phyloP scores from a whole-genome alignment of 1,140 invertebrate species.

The Drosophila melanica region DNA sequence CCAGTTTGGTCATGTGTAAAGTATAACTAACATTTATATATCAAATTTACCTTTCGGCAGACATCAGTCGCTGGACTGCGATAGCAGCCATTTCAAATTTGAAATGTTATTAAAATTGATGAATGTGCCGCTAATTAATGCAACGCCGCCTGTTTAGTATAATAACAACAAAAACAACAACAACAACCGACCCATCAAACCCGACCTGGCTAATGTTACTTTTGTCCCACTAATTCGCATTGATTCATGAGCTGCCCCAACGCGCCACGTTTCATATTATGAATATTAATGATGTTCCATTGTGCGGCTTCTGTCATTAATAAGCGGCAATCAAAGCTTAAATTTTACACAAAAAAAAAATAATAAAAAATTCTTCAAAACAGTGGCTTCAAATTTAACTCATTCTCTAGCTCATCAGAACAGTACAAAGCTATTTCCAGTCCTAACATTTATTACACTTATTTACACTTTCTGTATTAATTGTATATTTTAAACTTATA shows the following conservation, averaged over 20 bases:
- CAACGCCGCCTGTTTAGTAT: constrained; percentile 29
- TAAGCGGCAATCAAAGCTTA: not conserved
- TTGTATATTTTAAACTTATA: too few species aligned
- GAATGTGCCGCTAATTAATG: constrained; percentile 81
- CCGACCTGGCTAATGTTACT: constrained; percentile 56
- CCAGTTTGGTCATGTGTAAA: constrained; percentile 52
- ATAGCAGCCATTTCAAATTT: constrained; percentile 31
- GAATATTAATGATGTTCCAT: constrained; percentile 72
- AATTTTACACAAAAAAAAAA: not conserved
- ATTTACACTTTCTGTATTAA: too few species aligned
- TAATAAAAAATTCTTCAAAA: too few species aligned
- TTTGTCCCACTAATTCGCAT: constrained; percentile 62
- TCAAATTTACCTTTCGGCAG: constrained; percentile 18
- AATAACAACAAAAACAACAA: constrained; percentile 8
- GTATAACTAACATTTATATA: constrained; percentile 28
- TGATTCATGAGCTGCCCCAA: constrained; percentile 39
- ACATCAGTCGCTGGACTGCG: constrained; percentile 3
- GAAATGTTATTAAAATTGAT: constrained; percentile 84
- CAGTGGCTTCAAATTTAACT: not conserved
- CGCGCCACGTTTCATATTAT: constrained; percentile 35
- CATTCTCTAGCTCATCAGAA: not conserved
- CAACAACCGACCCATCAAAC: constrained; percentile 20
- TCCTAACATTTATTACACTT: too few species aligned
- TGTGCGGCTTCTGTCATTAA: constrained; percentile 40
- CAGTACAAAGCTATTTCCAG: not conserved